Conservation (phyloP, 2,797 vertebrate species). For the Telmatherina bonti region DNA sequence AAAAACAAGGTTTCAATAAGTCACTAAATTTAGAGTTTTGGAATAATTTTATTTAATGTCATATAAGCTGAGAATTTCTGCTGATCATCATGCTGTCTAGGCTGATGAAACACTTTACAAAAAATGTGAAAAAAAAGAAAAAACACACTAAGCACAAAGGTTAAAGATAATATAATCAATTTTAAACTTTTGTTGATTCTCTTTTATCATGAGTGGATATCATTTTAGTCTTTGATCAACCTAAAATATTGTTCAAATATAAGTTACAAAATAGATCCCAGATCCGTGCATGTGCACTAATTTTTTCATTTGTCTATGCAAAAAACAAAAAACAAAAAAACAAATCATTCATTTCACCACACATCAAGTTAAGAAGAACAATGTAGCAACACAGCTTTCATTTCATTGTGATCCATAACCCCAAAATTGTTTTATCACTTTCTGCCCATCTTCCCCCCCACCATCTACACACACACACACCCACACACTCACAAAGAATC, state of each 20-base stretch:
- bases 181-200: too few relatives aligned
- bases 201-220: too few relatives aligned
- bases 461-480: conserved; percentile 2
- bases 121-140: too few relatives aligned
- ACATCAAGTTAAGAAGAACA: conserved; percentile 2
- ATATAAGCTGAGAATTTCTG: too few relatives aligned
- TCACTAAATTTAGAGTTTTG: not conserved
- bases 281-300: too few relatives aligned
- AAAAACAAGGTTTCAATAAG: not conserved
- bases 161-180: too few relatives aligned
- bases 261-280: too few relatives aligned
- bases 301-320: not conserved
- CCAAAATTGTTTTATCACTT: conserved; percentile 17
- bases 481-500: conserved; percentile 2
- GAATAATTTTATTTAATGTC: not conserved
- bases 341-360: not conserved
- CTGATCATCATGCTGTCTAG: too few relatives aligned
- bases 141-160: too few relatives aligned
- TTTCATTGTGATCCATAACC: conserved; percentile 2
- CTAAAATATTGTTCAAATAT: not conserved
- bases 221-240: too few relatives aligned
- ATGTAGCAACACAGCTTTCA: not conserved
- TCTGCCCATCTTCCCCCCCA: conserved; percentile 12
- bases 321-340: too few relatives aligned
- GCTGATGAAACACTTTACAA: too few relatives aligned